Evolutionary conservation across 2,888 invertebrate genomes (phyloP), one percentile per base, ranked within the genome.

Genomic region (Chloroclysta siterata): DNA sequence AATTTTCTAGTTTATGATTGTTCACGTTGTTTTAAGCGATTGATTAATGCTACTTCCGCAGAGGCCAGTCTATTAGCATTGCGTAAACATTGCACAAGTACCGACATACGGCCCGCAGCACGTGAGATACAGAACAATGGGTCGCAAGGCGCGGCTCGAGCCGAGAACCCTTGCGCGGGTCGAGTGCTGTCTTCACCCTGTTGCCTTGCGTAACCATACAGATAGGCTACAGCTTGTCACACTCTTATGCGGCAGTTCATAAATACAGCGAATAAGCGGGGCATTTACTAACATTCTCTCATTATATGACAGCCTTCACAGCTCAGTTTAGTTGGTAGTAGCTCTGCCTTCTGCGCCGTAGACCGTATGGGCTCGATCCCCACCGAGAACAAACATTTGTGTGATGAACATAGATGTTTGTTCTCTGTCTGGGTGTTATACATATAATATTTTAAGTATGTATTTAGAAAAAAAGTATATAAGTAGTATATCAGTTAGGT

Each of bases 161-260:
- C 54, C 62, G 64, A 74, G 72, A 54, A 66, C 66, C 44, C 72
- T 69, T 59, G 39, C 53, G 55, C 65, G 59, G 63, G 64, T 68
- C 66, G 68, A 69, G 71, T 51, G 46, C 51, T 66, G 66, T 69
- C 74, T 72, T 71, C 72, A 71, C 70, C 65, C 63, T 69, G 66
- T 73, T 73, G 71, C 65, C 69, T 68, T 70, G 61, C 68, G 62
- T 68, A 67, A 71, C 63, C 54, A 14, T 5, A 59, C 50, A 53
- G 33, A 57, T 53, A 46, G 28, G 39, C 48, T 44, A 46, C 14
- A 50, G 22, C 33, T 47, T 46, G 11, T 29, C 22, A 15, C n/a
- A 42, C 13, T 51, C 2, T 4, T 17, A 29, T 46, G 42, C 3
- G 14, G 2, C n/a, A 29, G 22, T 50, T 50, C 15, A 42, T 39